Conservation (phyloP, 2,797 vertebrate genomes). For the Xenentodon cancila region DNA sequence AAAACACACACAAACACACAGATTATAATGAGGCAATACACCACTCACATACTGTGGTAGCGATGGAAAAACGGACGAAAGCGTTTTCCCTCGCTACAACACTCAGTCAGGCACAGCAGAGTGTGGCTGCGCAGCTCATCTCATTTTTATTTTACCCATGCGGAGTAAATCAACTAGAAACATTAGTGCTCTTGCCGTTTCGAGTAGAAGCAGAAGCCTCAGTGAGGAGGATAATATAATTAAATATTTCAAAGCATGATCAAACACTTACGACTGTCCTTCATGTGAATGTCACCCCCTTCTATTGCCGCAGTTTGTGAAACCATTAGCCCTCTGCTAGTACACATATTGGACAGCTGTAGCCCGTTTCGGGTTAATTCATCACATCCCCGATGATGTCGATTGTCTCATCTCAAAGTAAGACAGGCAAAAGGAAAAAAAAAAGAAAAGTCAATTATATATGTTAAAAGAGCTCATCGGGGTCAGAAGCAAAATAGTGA, state of each 20-base stretch:
- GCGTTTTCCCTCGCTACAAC: constrained; percentile 17
- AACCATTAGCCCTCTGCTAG: not conserved
- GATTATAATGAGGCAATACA: constrained; percentile 19
- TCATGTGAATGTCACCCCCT: constrained; percentile 4
- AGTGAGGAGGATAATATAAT: constrained; percentile 7
- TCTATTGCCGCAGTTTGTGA: not conserved
- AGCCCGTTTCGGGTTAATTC: not conserved
- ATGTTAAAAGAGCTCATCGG: constrained; percentile 30
- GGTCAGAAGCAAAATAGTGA: constrained; percentile 30
- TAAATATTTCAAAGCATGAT: constrained; percentile 15
- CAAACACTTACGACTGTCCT: constrained; percentile 4
- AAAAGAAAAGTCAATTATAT: constrained; percentile 5
- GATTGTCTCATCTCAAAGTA: constrained; percentile 29
- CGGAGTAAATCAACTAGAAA: constrained; percentile 22
- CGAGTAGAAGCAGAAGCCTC: constrained; percentile 13
- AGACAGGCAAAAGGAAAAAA: constrained; percentile 15
- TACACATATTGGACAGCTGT: not conserved
- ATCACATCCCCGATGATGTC: constrained; percentile 3
- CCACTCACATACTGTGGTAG: constrained; percentile 17
- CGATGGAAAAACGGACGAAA: constrained; percentile 11
- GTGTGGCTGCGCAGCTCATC: constrained; percentile 13
- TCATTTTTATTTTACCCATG: constrained; percentile 17
- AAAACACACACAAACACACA: not conserved
- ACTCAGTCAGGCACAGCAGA: constrained; percentile 30
- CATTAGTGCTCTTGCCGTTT: constrained; percentile 20